These are phyloP conservation scores for Corydoras maculifer DNA, from an alignment of 2,113 vertebrate genomes.

Conservation along the genomic window DNA sequence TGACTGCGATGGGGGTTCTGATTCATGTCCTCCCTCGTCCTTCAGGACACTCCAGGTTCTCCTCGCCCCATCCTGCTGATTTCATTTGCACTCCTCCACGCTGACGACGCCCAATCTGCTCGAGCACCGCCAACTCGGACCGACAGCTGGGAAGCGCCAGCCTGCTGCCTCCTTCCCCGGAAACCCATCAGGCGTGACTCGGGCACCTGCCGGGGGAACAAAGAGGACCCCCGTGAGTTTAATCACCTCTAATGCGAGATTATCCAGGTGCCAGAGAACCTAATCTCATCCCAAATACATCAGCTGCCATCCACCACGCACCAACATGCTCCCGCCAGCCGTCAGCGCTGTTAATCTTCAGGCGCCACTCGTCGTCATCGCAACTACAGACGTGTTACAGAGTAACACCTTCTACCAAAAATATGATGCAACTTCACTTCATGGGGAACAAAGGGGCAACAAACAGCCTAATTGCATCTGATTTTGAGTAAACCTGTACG, in stretches of 20 bases:
- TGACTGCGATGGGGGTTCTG: too few species aligned
- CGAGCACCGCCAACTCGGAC: constrained; percentile 18
- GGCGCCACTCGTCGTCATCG: constrained; percentile 33
- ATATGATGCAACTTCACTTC: constrained; percentile 4
- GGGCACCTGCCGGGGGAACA: constrained; percentile 46
- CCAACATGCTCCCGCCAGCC: constrained; percentile 20
- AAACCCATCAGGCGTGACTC: constrained; percentile 45
- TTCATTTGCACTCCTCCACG: constrained; percentile 30
- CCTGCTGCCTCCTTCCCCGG: constrained; percentile 34
- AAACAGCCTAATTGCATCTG: background rate
- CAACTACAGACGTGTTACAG: constrained; percentile 16
- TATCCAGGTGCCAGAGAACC: constrained; percentile 48
- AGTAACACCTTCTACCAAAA: background rate
- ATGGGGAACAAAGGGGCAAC: background rate
- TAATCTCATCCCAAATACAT: constrained; percentile 40
- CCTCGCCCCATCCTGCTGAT: constrained; percentile 24
- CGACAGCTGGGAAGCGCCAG: constrained; percentile 23
- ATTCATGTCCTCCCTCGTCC: background rate
- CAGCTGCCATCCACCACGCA: constrained; percentile 37
- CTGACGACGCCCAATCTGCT: constrained; percentile 3
- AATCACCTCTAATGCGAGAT: constrained; percentile 53
- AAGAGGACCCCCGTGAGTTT: constrained; percentile 43
- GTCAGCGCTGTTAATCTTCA: constrained; percentile 36
- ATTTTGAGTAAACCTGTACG: too few species aligned
- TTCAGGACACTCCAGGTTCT: constrained; percentile 20